Conservation (phyloP, 2,797 vertebrate species). For the Somateria mollissima region DNA sequence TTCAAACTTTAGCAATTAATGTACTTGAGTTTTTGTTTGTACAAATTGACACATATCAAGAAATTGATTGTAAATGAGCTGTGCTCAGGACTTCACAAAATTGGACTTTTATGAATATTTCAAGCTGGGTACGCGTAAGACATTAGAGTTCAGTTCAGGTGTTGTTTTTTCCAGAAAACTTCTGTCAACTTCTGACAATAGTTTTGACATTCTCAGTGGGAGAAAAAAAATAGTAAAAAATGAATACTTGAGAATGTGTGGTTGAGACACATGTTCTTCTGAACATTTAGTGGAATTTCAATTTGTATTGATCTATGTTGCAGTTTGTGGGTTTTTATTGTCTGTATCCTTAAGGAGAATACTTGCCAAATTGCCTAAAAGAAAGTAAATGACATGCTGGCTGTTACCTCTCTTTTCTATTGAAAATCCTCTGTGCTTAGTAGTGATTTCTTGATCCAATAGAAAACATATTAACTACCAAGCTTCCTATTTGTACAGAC, state of each 20-base stretch:
- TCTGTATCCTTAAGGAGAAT: background rate
- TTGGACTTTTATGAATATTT: background rate
- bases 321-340: background rate
- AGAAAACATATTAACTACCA: background rate
- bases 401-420: background rate
- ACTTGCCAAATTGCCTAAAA: background rate
- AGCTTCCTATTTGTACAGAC: background rate
- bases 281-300: slow-evolving; percentile 17
- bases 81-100: background rate
- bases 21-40: background rate
- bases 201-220: background rate
- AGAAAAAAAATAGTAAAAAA: background rate
- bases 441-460: background rate
- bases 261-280: background rate
- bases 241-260: background rate
- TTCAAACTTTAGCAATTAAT: background rate
- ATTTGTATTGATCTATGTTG: background rate
- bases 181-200: background rate
- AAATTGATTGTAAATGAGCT: background rate
- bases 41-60: background rate
- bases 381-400: background rate
- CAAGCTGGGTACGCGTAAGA: background rate
- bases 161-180: background rate
- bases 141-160: background rate
- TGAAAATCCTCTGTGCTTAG: background rate